phyloP scores from a whole-genome alignment of 37 sponge, comb jelly and placozoan genomes.

The Amphimedon queenslandica region DNA sequence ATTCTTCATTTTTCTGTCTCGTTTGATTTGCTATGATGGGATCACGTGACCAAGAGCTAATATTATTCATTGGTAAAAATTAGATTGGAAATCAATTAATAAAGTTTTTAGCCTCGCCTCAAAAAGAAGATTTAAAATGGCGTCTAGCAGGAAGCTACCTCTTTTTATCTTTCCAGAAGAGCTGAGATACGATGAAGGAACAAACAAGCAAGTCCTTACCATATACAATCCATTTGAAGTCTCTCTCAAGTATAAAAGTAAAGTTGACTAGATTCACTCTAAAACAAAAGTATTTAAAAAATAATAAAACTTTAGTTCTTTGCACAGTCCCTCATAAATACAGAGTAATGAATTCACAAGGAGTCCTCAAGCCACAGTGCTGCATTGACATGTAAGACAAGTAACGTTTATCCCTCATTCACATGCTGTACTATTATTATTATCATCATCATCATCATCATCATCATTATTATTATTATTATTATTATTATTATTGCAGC shows the following conservation, averaged over 20 bases:
- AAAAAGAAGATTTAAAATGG: too few species aligned
- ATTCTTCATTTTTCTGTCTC: too few species aligned
- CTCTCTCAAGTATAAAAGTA: slow-evolving; percentile 63
- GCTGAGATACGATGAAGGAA: slow-evolving; percentile 37
- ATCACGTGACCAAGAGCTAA: too few species aligned
- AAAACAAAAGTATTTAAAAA: background rate
- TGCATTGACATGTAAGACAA: slow-evolving; percentile 77
- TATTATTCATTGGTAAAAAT: too few species aligned
- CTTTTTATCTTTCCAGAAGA: slow-evolving; percentile 83
- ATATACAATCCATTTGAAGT: slow-evolving; percentile 90
- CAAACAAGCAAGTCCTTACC: slow-evolving; percentile 75
- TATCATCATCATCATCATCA: background rate
- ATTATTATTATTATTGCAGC: background rate
- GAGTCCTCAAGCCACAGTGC: slow-evolving; percentile 48
- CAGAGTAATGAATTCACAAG: slow-evolving; percentile 50
- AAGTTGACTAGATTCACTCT: background rate
- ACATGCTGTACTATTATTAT: slow-evolving; percentile 2
- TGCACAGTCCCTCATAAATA: slow-evolving; percentile 57
- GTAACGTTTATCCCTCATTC: background rate
- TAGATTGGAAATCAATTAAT: too few species aligned
- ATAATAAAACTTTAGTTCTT: slow-evolving; percentile 34
- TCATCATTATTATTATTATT: background rate
- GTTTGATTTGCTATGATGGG: too few species aligned
- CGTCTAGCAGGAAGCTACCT: slow-evolving; percentile 54
- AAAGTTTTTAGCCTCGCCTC: too few species aligned